These are phyloP conservation scores for Cinclus cinclus DNA, from an alignment of 2,113 vertebrate species.

Conservation along the genomic window DNA sequence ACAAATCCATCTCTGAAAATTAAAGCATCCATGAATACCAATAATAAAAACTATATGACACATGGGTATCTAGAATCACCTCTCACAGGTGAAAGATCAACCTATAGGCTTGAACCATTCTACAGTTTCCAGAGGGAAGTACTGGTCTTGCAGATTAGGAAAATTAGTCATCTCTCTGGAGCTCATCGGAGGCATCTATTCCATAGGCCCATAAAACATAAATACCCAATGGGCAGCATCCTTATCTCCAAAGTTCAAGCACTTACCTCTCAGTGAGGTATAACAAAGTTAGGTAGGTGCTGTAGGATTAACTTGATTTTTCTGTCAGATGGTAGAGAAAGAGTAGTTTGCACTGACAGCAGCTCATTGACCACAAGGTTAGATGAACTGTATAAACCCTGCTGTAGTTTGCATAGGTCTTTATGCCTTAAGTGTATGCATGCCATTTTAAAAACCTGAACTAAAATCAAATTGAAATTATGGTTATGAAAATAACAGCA, in stretches of 20 bases:
- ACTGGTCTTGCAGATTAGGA: background rate
- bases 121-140: background rate
- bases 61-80: background rate
- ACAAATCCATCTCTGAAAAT: background rate
- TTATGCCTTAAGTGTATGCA: background rate
- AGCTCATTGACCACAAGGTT: background rate
- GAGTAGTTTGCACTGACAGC: background rate
- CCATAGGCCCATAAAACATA: background rate
- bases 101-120: background rate
- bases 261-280: background rate
- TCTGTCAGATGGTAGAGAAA: background rate
- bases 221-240: rapidly evolving
- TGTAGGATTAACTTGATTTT: background rate
- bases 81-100: background rate
- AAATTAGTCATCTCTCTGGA: background rate
- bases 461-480: background rate
- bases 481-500: background rate
- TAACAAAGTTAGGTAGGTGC: background rate
- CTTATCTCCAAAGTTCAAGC: background rate
- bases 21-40: background rate
- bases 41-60: background rate
- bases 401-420: background rate
- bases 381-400: background rate
- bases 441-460: background rate
- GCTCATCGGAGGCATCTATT: background rate